These are phyloP conservation scores for Dromococcyx pavoninus DNA, from an alignment of 2,797 vertebrate genomes.

Conservation along the genomic window DNA sequence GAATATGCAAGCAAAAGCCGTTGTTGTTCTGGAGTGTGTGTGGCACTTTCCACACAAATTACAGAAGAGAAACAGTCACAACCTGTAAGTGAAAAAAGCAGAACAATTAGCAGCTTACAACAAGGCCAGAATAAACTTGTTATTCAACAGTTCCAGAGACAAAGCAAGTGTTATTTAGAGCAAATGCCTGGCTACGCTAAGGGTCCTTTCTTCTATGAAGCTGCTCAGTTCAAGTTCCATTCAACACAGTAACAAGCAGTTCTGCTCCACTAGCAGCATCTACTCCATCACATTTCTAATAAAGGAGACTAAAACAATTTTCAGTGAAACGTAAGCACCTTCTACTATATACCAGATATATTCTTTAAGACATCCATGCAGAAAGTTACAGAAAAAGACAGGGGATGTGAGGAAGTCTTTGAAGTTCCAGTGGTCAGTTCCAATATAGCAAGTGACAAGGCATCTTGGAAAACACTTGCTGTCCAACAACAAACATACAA, in stretches of 20 bases:
- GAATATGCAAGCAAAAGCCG: conserved; percentile 96
- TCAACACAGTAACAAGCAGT: neutral
- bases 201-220: neutral
- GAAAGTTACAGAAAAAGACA: neutral
- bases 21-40: conserved; percentile 91
- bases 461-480: neutral
- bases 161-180: neutral
- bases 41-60: conserved; percentile 91
- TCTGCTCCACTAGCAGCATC: neutral
- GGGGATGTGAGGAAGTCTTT: neutral
- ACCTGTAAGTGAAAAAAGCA: conserved; percentile 77
- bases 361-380: neutral
- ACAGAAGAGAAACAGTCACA: conserved; percentile 85
- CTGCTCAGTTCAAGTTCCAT: neutral
- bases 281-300: neutral
- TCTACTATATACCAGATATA: neutral
- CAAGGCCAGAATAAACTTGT: neutral
- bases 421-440: neutral
- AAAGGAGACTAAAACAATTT: neutral
- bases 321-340: neutral
- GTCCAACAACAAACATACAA: neutral
- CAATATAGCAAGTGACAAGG: neutral
- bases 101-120: conserved; percentile 32
- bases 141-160: neutral
- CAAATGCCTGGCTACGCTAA: neutral